phyloP scores from a whole-genome alignment of 2,113 vertebrate species.

The Hoplias malabaricus region DNA sequence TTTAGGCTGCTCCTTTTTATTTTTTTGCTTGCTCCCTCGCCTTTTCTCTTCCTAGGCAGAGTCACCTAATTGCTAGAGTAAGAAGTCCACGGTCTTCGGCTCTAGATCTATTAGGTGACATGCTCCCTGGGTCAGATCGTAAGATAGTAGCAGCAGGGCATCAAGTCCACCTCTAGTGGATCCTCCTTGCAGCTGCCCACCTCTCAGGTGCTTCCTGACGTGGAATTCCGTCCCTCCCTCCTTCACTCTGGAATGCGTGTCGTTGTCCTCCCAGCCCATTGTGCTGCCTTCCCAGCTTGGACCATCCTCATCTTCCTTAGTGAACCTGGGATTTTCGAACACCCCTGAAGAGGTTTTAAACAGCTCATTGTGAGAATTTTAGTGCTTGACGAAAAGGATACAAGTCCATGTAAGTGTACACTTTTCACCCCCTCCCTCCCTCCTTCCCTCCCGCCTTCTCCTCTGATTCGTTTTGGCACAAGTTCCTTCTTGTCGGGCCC shows the following conservation, averaged over 20 bases:
- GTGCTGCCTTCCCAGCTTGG: background rate
- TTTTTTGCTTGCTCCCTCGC: conserved; percentile 16
- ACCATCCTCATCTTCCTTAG: conserved; percentile 17
- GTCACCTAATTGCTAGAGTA: conserved; percentile 74
- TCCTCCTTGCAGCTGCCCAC: conserved; percentile 55
- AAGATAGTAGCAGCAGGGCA: conserved; percentile 49
- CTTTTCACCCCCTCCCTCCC: background rate
- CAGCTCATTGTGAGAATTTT: conserved; percentile 39
- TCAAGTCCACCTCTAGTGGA: conserved; percentile 67
- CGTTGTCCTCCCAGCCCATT: conserved; percentile 4
- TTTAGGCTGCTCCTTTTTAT: background rate
- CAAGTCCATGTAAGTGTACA: conserved; percentile 10
- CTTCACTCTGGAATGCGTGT: conserved; percentile 4
- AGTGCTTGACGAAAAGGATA: conserved; percentile 35
- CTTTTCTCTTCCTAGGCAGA: conserved; percentile 55
- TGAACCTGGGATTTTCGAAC: background rate
- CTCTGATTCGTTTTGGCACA: conserved; percentile 45
- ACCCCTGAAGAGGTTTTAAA: conserved; percentile 11
- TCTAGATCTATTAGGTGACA: conserved; percentile 71
- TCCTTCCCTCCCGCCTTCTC: background rate
- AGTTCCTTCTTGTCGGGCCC: conserved; percentile 52
- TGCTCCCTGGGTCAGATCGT: conserved; percentile 67
- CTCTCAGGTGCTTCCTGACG: conserved; percentile 60
- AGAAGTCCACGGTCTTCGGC: conserved; percentile 65
- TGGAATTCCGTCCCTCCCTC: background rate